Evolutionary conservation across 64 coral and sea anemone genomes (phyloP), one percentile per base, ranked within the genome.

Genomic region (Cladopsammia gracilis): DNA sequence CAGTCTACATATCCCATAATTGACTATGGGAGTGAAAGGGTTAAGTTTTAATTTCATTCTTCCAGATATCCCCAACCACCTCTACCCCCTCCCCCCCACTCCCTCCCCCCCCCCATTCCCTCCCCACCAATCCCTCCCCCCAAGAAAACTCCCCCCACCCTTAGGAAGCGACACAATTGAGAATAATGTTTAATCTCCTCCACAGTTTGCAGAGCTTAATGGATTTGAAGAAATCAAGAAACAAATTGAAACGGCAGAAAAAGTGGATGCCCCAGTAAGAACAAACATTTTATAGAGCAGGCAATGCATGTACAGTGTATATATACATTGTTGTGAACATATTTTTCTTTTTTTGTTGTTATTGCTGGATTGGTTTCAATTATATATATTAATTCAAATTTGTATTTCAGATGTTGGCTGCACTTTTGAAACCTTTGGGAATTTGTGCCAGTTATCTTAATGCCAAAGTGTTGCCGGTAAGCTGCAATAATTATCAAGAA

Each of bases 361-460:
- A 46, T 12, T 34, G 0, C 34, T 34, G 34, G 34, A 34, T 34
- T 34, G 34, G 34, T 34, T 34, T 34, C 34, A 34, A 34, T 34
- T 34, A 34, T 2, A 34, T 2, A 3, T 2, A 20, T 66, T 7
- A 5, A 4, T 53, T 69, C 85, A 13, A 11, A 62, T 61, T 48
- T 20, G 18, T 22, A 59, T 48, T 79, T 93, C 64, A 96, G 95
- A 96, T 96, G 95, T 62, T 96, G 80, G 87, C 95, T 24, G 73
- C 91, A 83, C 81, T 97, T 58, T 75, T 97, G 48, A 97, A 93
- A 70, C 96, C 96, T 8, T 70, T 97, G 72, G 96, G 96, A 60
- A 84, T 97, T 18, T 97, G 96, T 94, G 96, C 96, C 25, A 88
- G 87, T 62, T 97, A 97, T 44, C 77, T 97, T 3, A 97, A 97